Base-by-base conservation (phyloP, 2,797 vertebrate species). In the Graptemys geographica region DNA sequence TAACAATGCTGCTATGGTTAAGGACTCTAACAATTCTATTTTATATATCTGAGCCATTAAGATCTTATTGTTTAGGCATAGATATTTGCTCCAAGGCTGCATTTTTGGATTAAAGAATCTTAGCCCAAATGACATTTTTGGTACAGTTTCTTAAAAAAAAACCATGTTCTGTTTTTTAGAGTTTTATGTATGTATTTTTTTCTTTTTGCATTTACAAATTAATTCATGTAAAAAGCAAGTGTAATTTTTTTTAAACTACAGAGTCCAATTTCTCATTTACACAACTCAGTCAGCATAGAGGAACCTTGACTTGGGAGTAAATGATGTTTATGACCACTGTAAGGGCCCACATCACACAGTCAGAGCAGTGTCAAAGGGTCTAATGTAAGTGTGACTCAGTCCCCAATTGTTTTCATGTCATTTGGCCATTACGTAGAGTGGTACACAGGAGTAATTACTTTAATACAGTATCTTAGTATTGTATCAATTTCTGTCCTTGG, bases 1-100 rank as follows among this genome's bases (percentile, higher is more conserved):
- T 69, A 53, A 11, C 3, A 1, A 0, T 15, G 4, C 9, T 91
- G 15, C 44, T 27, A 28, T 52, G 86, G 11, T 55, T 55, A 2
- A 21, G 57, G 2, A 2, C 0, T 44, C 37, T 62, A 5, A 16
- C 78, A 1, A 0, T 53, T 5, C 37, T 55, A 5, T 89, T 69
- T 56, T 27, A 8, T 15, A 2, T 4, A 5, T 69, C 33, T 19
- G 9, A 15, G 49, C 16, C 83, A 62, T 81, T n/a, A 15, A 57
- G 56, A 69, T 5, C 1, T 2, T 37, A 4, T 27, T 16, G 86
- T 90, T 72, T 27, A 27, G 18, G 7, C 31, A 7, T 49, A 59
- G 11, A 62, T 2, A 37, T 15, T 62, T 62, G 31, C 59, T 62
- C 5, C 12, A 33, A 49, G 31, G 31, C 59, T 62, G 13, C 57